Evolutionary conservation across 2,113 vertebrate species (phyloP).

Genomic region (Fulmarus glacialis): DNA sequence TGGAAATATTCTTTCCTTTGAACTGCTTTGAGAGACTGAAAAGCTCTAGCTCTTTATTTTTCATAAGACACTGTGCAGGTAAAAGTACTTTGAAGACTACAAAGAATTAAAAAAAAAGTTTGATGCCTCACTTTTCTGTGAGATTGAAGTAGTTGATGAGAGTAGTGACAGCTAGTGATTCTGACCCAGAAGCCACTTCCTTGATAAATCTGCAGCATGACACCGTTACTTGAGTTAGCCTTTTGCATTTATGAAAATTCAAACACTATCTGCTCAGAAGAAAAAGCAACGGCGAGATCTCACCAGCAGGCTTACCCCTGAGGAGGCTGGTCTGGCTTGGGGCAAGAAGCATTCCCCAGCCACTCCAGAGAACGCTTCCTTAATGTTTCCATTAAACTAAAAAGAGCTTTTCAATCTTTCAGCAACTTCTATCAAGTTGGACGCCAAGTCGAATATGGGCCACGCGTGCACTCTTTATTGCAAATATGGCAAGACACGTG

Average conservation of each 20-base stretch:
- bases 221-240: neutral
- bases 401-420: neutral
- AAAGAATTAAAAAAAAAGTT: neutral
- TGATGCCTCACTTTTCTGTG: neutral
- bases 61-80: neutral
- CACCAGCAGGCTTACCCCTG: neutral
- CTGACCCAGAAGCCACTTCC: conserved; percentile 11
- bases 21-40: conserved; percentile 5
- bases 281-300: neutral
- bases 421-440: neutral
- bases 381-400: neutral
- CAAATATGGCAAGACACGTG: neutral
- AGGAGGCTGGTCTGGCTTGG: neutral
- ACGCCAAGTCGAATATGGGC: neutral
- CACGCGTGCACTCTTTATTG: accelerated
- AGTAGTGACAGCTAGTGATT: neutral
- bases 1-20: conserved; percentile 42
- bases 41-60: neutral
- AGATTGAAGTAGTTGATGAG: neutral
- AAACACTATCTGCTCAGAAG: neutral
- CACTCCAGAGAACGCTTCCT: neutral
- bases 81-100: conserved; percentile 31
- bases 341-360: neutral
- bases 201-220: neutral
- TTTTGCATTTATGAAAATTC: neutral